Base-by-base conservation (phyloP, 2,797 vertebrate species). In the Trichosurus vulpecula region DNA sequence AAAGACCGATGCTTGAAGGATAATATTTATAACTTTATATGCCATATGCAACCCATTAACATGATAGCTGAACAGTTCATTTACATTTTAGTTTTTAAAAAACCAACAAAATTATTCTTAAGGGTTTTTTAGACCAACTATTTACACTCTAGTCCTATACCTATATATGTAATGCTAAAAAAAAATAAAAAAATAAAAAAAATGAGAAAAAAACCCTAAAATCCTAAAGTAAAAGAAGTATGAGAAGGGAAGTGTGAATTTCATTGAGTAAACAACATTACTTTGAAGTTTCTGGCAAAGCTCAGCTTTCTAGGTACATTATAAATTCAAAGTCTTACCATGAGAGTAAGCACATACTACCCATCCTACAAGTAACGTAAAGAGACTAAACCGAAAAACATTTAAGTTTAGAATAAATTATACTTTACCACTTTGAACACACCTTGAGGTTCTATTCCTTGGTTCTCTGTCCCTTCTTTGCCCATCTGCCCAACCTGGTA, bases 401-500 rank as follows among this genome's bases (percentile, higher is more conserved):
- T 29, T 1, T 41, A 96, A 94, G 31, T 92, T 89, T 91, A 53
- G 10, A 89, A 93, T 8, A 90, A 95, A 91, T 61, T 52, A 96
- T 16, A 58, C 35, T 6, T 35, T 12, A 52, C 93, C 91, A 66
- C 90, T 87, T 93, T 52, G 35, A 91, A 97, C 91, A 61, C 96
- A 99, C 99, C 99, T 99, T 97, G 98, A 96, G 97, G 58, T 91
- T 99, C 99, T 95, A 94, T 47, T 96, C 98, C 98, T 98, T 98
- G 99, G 93, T 93, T 99, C 97, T 99, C 99, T 66, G 94, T 57
- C 92, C 98, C 99, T 94, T 99, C 99, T 97, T 98, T 99, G 95
- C 98, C 98, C 92, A 97, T 98, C 97, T 99, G 99, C 91, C 99
- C 99, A 90, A 99, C 99, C 96, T 99, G 99, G 97, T 99, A 99